These are phyloP conservation scores for Melanerpes aurifrons DNA, from an alignment of 2,113 vertebrate genomes.

Conservation along the genomic window DNA sequence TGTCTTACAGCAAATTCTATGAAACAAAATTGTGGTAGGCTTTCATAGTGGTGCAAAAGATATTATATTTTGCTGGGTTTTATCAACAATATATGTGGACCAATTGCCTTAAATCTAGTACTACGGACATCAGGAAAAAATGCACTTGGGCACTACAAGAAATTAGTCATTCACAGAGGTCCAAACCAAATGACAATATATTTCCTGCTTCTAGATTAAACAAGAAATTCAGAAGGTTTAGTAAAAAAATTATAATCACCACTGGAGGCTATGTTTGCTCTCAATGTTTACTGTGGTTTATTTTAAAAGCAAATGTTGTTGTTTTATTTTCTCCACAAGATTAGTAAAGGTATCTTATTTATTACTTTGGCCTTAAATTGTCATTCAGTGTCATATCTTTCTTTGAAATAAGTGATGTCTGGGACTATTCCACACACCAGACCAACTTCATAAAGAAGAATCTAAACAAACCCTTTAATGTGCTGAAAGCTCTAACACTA, in stretches of 20 bases:
- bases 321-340: not conserved
- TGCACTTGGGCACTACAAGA: not conserved
- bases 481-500: conserved; percentile 41
- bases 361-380: not conserved
- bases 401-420: not conserved
- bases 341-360: not conserved
- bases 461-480: not conserved
- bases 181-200: not conserved
- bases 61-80: not conserved
- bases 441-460: not conserved
- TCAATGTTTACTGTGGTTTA: not conserved
- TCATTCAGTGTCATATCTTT: not conserved
- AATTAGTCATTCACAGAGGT: not conserved
- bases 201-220: not conserved
- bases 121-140: not conserved
- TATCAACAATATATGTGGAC: not conserved
- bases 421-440: not conserved
- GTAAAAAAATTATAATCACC: not conserved
- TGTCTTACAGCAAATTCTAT: not conserved
- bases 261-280: not conserved
- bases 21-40: not conserved
- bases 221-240: not conserved
- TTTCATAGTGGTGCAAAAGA: not conserved
- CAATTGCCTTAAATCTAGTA: not conserved
- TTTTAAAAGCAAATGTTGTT: not conserved